Evolutionary conservation across 1,140 invertebrate species (phyloP), one percentile per base, ranked within the genome.

Genomic region (Pectinophora gossypiella): DNA sequence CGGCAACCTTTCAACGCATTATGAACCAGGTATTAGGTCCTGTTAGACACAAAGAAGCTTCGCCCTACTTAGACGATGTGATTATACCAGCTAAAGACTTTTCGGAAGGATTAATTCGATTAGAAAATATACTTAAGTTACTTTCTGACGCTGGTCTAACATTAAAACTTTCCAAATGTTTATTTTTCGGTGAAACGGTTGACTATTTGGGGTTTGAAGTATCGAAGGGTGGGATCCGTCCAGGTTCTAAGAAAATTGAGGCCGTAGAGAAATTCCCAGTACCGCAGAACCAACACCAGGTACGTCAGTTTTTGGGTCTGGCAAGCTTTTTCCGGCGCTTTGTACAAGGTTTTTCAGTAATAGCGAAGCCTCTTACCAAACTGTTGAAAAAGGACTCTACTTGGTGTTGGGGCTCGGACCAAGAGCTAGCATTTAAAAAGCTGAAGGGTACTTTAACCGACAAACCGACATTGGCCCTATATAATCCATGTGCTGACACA

Each of bases 221-320:
- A n/a, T 47, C 44, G 2, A 15, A n/a, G 1, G 45, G 48, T 3
- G 52, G 52, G 4, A 54, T 54, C 23, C 10, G 35, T 6, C 44
- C 52, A 15, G 43, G 43, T 7, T 16, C 48, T 9, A 21, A 23
- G 27, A 67, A 69, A 48, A 49, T 66, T 20, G 43, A 36, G 18
- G 65, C 63, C 0, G 51, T 65, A 0, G 4, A 20, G 4, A 51
- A 67, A 1, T 71, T 72, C 51, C 68, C 53, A 16, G 42, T 22
- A 5, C 75, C 75, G 9, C 59, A 43, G 20, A 72, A 67, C 49
- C 50, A 67, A 13, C 62, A 73, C 23, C 48, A 72, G 18, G 40
- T 89, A 1, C 51, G 75, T 36, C 52, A 56, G 40, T 86, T 89
- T 48, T 49, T 88, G 2, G 85, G 88, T 0, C 54, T 89, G 15